Conservation (phyloP, 1,140 invertebrate species). For the Heliconius eleuchia region DNA sequence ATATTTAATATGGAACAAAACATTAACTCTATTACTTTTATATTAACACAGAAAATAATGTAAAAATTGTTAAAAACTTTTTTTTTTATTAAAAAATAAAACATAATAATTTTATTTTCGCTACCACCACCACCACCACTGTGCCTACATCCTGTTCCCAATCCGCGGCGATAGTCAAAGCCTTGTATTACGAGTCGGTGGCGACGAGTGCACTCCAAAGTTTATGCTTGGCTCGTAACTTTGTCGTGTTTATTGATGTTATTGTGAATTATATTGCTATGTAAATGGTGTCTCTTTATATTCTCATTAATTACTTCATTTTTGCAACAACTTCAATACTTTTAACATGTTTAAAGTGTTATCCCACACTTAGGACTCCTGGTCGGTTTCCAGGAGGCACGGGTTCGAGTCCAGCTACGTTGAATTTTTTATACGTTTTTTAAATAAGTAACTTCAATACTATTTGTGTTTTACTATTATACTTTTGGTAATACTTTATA, state of each 20-base stretch:
- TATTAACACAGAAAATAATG: no score
- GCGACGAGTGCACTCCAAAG: constrained; percentile 33
- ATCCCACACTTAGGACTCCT: no score
- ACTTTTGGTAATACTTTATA: neutral
- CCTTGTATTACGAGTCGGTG: constrained; percentile 33
- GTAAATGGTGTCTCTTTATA: constrained; percentile 16
- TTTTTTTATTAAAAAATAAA: neutral
- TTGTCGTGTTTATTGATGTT: constrained; percentile 30
- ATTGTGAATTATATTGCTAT: constrained; percentile 27
- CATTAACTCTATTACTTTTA: no score
- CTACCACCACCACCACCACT: neutral
- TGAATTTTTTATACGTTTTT: no score
- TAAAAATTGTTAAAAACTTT: neutral
- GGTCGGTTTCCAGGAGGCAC: no score
- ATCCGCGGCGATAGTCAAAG: constrained; percentile 52
- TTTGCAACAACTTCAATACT: neutral
- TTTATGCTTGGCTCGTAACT: constrained; percentile 31
- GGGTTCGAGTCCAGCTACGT: no score
- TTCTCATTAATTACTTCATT: constrained; percentile 4
- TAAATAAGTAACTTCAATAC: no score
- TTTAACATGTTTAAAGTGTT: no score
- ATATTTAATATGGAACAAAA: no score
- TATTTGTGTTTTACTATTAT: neutral
- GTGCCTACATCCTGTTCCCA: constrained; percentile 17
- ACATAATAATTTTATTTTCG: neutral